Evolutionary conservation across 2,888 invertebrate species (phyloP).

Genomic region (Aporophyla nigra): DNA sequence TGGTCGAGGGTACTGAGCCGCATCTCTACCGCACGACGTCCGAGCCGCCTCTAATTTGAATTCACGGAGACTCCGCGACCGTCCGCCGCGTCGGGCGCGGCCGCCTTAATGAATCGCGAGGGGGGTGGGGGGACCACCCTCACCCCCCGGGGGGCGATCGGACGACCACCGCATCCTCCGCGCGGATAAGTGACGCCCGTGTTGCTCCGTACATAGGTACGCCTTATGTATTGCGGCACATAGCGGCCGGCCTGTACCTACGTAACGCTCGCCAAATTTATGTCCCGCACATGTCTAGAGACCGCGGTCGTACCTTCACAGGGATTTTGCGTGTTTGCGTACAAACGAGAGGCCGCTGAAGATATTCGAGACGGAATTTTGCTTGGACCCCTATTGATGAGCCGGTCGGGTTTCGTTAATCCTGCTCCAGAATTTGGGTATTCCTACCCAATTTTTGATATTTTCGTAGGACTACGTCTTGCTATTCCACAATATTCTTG

Average conservation of each 20-base stretch:
- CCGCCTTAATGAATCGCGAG: conserved; percentile 90
- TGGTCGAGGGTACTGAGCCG: conserved; percentile 48
- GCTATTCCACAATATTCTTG: conserved; percentile 32
- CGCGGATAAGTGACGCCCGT: conserved; percentile 91
- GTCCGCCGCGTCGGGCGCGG: conserved; percentile 90
- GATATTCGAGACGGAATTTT: conserved; percentile 88
- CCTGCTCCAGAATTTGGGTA: conserved; percentile 64
- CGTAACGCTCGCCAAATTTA: conserved; percentile 90
- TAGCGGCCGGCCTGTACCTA: conserved; percentile 89
- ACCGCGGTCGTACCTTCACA: conserved; percentile 90
- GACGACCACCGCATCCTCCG: conserved; percentile 90
- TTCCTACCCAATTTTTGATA: conserved; percentile 45
- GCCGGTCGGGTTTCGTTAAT: conserved; percentile 77
- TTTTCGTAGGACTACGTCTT: conserved; percentile 30
- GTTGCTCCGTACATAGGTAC: conserved; percentile 88
- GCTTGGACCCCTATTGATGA: conserved; percentile 88
- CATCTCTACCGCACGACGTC: conserved; percentile 87
- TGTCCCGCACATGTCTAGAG: conserved; percentile 91
- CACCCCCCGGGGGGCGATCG: conserved; percentile 84
- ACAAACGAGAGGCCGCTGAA: conserved; percentile 84
- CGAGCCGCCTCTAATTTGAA: conserved; percentile 91
- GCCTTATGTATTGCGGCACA: conserved; percentile 88
- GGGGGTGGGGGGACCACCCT: conserved; percentile 79
- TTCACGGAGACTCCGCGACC: conserved; percentile 91
- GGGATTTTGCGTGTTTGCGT: conserved; percentile 91